Percentiles rank a stretch among this genome's conserved stretches.
Evolutionary conservation across 2,113 vertebrate genomes (phyloP).

Genomic region (Daphoenositta chrysoptera): DNA sequence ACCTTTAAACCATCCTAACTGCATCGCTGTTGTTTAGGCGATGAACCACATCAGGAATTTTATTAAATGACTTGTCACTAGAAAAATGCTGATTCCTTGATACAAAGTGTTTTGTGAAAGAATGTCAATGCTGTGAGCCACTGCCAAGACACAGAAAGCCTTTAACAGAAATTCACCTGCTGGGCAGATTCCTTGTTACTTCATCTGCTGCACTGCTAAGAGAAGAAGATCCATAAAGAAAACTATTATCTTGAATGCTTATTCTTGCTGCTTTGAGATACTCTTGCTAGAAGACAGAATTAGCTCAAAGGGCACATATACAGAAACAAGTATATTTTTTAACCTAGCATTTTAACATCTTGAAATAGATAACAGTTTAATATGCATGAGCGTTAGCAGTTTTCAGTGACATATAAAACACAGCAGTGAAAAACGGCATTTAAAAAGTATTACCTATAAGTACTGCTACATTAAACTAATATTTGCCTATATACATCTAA

Average conservation of each 20-base stretch:
- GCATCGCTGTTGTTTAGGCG: background rate
- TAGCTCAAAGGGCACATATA: background rate
- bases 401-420: background rate
- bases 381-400: background rate
- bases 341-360: background rate
- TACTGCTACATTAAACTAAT: background rate
- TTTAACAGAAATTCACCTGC: slow-evolving; percentile 32
- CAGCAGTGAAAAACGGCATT: background rate
- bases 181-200: background rate
- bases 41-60: background rate
- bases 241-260: background rate
- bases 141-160: background rate
- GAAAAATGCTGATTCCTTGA: slow-evolving; percentile 9
- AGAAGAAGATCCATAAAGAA: background rate
- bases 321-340: background rate
- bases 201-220: background rate
- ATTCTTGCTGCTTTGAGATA: background rate
- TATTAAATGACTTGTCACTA: background rate
- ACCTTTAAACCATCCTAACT: background rate
- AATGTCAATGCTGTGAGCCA: background rate
- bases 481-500: background rate
- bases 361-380: background rate
- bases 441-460: background rate
- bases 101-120: background rate
- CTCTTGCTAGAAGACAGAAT: background rate